A percentile compares a stretch with the other conserved stretches of the same genome.
phyloP scores from a whole-genome alignment of 2,888 invertebrate genomes.

The Drosophila flavopinicola region DNA sequence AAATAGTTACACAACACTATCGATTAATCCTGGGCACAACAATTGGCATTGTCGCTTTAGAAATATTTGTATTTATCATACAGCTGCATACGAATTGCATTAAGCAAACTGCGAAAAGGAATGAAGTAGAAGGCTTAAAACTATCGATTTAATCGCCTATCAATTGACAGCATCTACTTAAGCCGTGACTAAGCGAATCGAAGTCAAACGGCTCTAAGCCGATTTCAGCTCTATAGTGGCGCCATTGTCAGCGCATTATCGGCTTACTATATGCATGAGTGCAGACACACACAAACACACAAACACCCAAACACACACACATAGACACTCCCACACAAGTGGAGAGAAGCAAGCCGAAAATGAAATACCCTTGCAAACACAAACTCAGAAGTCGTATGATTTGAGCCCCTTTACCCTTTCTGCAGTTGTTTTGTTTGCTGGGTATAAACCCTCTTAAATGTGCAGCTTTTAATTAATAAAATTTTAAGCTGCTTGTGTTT shows the following conservation, averaged over 20 bases:
- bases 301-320: neutral
- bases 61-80: neutral
- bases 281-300: slow-evolving; percentile 30
- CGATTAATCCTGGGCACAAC: too few relatives aligned
- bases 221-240: slow-evolving; percentile 58
- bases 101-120: neutral
- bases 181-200: slow-evolving; percentile 64
- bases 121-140: slow-evolving; percentile 33
- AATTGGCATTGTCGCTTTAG: too few relatives aligned
- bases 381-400: too few relatives aligned
- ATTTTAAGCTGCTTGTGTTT: slow-evolving; percentile 21
- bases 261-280: slow-evolving; percentile 70
- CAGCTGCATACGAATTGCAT: neutral
- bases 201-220: slow-evolving; percentile 72
- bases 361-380: too few relatives aligned
- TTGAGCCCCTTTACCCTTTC: too few relatives aligned
- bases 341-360: neutral
- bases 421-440: neutral
- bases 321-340: neutral
- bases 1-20: too few relatives aligned
- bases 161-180: slow-evolving; percentile 54
- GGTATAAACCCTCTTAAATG: neutral
- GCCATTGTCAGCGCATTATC: slow-evolving; percentile 71
- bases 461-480: slow-evolving; percentile 22
- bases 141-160: slow-evolving; percentile 56